Conservation (phyloP, 2,113 vertebrate species). For the Grus americana region DNA sequence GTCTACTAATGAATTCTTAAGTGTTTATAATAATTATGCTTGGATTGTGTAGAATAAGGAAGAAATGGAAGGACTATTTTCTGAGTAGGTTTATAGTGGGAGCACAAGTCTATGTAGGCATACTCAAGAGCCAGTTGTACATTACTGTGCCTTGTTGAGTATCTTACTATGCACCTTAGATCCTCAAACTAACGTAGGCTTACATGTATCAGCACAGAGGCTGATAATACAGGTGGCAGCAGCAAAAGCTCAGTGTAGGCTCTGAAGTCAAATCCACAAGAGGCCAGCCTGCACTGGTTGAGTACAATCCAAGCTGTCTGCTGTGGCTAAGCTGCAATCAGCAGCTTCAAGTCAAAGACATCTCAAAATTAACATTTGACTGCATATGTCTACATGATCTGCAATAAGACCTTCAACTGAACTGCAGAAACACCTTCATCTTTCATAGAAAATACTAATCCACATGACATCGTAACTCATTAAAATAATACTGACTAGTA, state of each 20-base stretch:
- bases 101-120: neutral
- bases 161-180: neutral
- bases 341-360: neutral
- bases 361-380: neutral
- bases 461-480: neutral
- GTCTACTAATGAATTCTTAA: neutral
- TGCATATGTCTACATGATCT: neutral
- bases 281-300: neutral
- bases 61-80: neutral
- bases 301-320: neutral
- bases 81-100: neutral
- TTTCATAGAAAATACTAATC: neutral
- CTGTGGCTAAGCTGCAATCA: neutral
- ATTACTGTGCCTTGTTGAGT: neutral
- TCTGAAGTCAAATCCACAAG: neutral
- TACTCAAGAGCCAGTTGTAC: neutral
- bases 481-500: neutral
- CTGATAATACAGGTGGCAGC: neutral
- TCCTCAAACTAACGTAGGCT: neutral
- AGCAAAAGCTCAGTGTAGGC: neutral
- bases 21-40: neutral
- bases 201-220: neutral
- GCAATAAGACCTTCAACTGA: neutral
- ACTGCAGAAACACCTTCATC: neutral
- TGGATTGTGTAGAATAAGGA: neutral